phyloP scores from a whole-genome alignment of 2,797 vertebrate genomes.

The Cirrhinus mrigala region DNA sequence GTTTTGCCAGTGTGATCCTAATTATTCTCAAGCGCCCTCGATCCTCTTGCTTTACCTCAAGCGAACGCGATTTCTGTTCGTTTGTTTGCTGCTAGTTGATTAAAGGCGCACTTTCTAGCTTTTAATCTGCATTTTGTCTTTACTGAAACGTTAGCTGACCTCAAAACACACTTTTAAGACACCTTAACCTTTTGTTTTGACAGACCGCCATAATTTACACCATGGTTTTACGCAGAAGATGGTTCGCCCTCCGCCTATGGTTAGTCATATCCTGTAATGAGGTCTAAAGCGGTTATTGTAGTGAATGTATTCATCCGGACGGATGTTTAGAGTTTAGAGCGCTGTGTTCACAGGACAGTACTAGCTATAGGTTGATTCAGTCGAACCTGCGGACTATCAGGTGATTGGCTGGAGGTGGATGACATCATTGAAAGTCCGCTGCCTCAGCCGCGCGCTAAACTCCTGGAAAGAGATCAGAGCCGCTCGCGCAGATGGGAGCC shows the following conservation, averaged over 20 bases:
- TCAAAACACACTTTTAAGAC: background rate
- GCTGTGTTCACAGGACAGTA: background rate
- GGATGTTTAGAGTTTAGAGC: background rate
- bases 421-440: slow-evolving; percentile 71
- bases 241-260: background rate
- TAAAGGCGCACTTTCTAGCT: background rate
- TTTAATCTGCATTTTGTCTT: background rate
- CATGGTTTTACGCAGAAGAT: background rate
- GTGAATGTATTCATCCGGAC: background rate
- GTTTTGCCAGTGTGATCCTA: background rate
- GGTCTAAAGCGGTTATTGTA: background rate
- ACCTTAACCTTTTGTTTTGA: background rate
- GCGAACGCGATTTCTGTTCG: background rate
- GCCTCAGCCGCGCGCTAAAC: slow-evolving; percentile 55
- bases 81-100: background rate
- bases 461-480: slow-evolving; percentile 59
- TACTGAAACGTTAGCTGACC: background rate
- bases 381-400: slow-evolving; percentile 48
- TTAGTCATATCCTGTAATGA: background rate
- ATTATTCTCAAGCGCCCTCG: background rate
- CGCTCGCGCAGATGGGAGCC: slow-evolving; percentile 54
- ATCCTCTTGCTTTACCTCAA: background rate
- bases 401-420: slow-evolving; percentile 75
- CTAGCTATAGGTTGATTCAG: slow-evolving; percentile 51
- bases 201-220: background rate